Evolutionary conservation across 2,113 vertebrate genomes (phyloP).

Genomic region (Anolis carolinensis): DNA sequence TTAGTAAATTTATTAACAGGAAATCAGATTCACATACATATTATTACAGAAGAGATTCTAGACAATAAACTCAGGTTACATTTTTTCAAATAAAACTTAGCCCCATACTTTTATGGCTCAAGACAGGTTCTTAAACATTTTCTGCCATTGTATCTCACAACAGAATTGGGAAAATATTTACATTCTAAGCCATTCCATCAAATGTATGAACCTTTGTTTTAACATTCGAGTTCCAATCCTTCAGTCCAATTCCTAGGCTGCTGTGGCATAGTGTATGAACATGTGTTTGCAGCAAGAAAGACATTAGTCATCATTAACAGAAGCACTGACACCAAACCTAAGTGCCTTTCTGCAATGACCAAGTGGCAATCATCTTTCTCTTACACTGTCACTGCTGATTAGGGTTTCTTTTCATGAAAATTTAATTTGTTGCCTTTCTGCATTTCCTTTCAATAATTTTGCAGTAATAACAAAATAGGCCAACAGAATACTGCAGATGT

Average conservation of each 20-base stretch:
- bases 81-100: background rate
- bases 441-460: slow-evolving; percentile 63
- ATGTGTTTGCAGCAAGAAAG: slow-evolving; percentile 80
- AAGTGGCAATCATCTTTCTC: slow-evolving; percentile 89
- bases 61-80: background rate
- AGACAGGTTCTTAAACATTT: slow-evolving; percentile 27
- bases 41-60: background rate
- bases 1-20: slow-evolving; percentile 11
- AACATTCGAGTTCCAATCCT: slow-evolving; percentile 45
- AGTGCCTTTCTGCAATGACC: slow-evolving; percentile 89
- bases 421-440: slow-evolving; percentile 76
- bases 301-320: slow-evolving; percentile 97
- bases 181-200: background rate
- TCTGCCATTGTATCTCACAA: slow-evolving; percentile 18
- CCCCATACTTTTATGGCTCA: slow-evolving; percentile 16
- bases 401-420: slow-evolving; percentile 82
- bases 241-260: slow-evolving; percentile 46
- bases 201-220: slow-evolving; percentile 67
- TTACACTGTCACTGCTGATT: slow-evolving; percentile 88
- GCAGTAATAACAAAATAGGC: slow-evolving; percentile 55
- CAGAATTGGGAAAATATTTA: background rate
- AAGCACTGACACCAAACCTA: slow-evolving; percentile 88
- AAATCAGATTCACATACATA: slow-evolving; percentile 11
- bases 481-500: slow-evolving; percentile 46
- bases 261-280: slow-evolving; percentile 70